Conservation (phyloP, 2,888 invertebrate genomes). For the Bombyx huttoni region DNA sequence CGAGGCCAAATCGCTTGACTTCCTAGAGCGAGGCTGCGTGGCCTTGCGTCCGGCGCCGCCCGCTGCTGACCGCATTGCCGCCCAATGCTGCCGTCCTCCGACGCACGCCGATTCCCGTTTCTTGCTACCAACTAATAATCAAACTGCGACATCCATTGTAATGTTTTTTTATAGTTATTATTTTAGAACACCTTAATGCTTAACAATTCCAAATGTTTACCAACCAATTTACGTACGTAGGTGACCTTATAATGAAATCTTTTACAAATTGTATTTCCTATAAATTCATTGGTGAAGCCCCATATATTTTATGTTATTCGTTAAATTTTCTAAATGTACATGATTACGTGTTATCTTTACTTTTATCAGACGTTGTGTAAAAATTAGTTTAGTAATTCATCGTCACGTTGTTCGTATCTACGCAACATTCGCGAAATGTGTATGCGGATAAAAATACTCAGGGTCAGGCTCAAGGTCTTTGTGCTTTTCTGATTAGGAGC, state of each 20-base stretch:
- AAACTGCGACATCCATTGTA: too few species aligned
- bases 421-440: slow-evolving; percentile 54
- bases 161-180: too few species aligned
- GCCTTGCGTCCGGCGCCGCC: slow-evolving; percentile 20
- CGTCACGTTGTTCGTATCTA: slow-evolving; percentile 40
- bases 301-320: too few species aligned
- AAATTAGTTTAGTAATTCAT: slow-evolving; percentile 32
- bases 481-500: slow-evolving; percentile 64
- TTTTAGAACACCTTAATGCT: too few species aligned
- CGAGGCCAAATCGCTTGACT: slow-evolving; percentile 63
- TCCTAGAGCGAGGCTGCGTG: slow-evolving; percentile 51
- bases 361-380: slow-evolving; percentile 28
- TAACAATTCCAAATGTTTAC: too few species aligned
- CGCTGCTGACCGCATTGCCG: slow-evolving; percentile 17
- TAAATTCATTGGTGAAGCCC: too few species aligned
- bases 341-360: slow-evolving; percentile 12
- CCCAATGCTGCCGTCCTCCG: slow-evolving; percentile 4
- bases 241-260: too few species aligned
- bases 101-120: not conserved
- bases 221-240: too few species aligned
- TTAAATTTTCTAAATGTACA: not conserved
- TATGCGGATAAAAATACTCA: slow-evolving; percentile 67
- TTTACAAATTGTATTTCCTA: too few species aligned
- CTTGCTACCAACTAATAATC: not conserved
- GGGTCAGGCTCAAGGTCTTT: slow-evolving; percentile 67